Base-by-base conservation (phyloP, 1,140 invertebrate species). In the Scaptodrosophila lebanonensis region DNA sequence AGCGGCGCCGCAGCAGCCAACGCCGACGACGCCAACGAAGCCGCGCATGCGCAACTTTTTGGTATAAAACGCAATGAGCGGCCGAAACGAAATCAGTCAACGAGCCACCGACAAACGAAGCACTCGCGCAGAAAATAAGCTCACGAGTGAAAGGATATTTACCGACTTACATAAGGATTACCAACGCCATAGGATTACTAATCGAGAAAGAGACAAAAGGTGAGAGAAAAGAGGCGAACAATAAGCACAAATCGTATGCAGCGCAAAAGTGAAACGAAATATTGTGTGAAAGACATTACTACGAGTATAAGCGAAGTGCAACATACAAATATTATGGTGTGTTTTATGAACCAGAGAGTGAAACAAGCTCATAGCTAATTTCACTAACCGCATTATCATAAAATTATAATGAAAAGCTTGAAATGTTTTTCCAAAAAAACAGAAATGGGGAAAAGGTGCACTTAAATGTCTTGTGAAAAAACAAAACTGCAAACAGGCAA, bases 11-110 rank as follows among this genome's bases (percentile, higher is more conserved):
- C 33, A 11, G n/a, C 45, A 20, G 20, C 32, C 45, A 22, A 35
- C 39, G 29, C 38, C 39, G 53, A 38, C 36, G 53, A 18, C 33
- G 56, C 18, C 39, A 66, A 20, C 58, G 58, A 25, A 38, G 9
- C 69, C 76, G 75, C 75, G 56, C 69, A 76, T 65, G 57, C 44
- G 63, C 62, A 44, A 25, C 64, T 40, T 51, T 79, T 82, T 66
- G 60, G 76, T 84, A 84, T 84, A 84, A 84, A 84, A 72, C 49
- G 56, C 49, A 51, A 53, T 30, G 70, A 52, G 18, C 57, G n/a
- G 60, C 51, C 39, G 65, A 84, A 84, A 84, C 82, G 52, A 84
- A 72, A 84, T 82, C 82, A 84, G 82, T 82, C 27, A 76, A 84
- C 63, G 63, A 84, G 52, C 56, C 60, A 67, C 56, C 52, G 60